Evolutionary conservation across 2,797 vertebrate species (phyloP), one percentile per base, ranked within the genome.

Genomic region (Taeniopygia guttata): DNA sequence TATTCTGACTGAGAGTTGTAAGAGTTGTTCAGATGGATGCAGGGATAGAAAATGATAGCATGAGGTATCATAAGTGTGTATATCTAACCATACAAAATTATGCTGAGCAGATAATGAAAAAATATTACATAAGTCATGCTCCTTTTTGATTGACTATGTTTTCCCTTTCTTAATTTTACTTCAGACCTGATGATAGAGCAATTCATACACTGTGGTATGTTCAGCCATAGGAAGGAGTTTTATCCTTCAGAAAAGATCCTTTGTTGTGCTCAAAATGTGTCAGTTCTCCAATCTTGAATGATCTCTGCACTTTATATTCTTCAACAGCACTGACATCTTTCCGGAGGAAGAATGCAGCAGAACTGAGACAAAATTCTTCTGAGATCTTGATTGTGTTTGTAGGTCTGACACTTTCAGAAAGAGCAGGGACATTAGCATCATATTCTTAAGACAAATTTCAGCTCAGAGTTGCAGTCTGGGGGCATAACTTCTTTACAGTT

Each of bases 401-500:
- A 85, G 62, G 49, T 59, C 49, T 85, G 69, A 70, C 20, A 27
- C 70, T 84, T 94, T 79, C 51, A 60, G 79, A 40, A 85, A 70
- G 42, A 89, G 42, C 20, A 46, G 34, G 74, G 56, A 84, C 16
- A 59, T 82, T 51, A 87, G 29, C 67, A 87, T 87, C 79, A 46
- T 58, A 46, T 83, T 83, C 70, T 87, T 60, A 86, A 82, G 86
- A 82, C 15, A 93, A 92, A 93, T 90, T 84, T 88, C 67, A 87
- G 38, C 56, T 90, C 55, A 52, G 26, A 76, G 22, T 67, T 91
- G 38, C 52, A 59, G 27, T 82, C 34, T 79, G 19, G 5, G 66
- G 42, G 63, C 55, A 84, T 59, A 87, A 66, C 79, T 90, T 84
- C 77, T 49, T 55, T 36, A 17, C 7, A 7, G 3, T 63, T 93